phyloP scores from a whole-genome alignment of 2,797 vertebrate species.

The Cossypha niveicapilla region DNA sequence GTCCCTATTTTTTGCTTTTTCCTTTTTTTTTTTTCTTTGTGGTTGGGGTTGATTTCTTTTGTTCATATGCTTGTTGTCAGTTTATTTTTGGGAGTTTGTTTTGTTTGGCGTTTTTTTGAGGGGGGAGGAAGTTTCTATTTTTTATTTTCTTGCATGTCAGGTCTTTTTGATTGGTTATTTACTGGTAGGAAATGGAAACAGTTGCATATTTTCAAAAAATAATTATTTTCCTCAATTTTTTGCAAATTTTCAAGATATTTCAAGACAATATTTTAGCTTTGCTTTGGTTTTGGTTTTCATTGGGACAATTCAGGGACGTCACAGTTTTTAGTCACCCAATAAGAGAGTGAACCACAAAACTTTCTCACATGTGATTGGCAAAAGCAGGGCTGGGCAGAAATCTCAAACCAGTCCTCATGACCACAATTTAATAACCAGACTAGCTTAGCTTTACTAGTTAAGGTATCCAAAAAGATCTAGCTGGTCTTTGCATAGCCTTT shows the following conservation, averaged over 20 bases:
- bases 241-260: background rate
- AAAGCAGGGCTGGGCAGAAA: background rate
- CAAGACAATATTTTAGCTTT: background rate
- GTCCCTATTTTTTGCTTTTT: too few species aligned
- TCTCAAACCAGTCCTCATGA: rapidly evolving
- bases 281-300: background rate
- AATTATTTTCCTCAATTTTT: background rate
- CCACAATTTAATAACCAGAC: background rate
- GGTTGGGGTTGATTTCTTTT: background rate
- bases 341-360: background rate
- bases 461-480: background rate
- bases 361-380: background rate
- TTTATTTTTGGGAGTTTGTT: background rate
- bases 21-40: background rate
- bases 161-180: background rate
- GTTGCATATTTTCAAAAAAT: background rate
- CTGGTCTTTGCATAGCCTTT: background rate
- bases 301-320: background rate
- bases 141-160: background rate
- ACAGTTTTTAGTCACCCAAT: background rate
- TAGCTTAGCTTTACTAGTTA: background rate
- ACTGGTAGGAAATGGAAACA: background rate
- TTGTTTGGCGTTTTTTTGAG: rapidly evolving
- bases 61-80: background rate
- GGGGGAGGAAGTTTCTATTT: rapidly evolving